Evolutionary conservation across 2,113 vertebrate genomes (phyloP).

Genomic region (Protobothrops flavoviridis): DNA sequence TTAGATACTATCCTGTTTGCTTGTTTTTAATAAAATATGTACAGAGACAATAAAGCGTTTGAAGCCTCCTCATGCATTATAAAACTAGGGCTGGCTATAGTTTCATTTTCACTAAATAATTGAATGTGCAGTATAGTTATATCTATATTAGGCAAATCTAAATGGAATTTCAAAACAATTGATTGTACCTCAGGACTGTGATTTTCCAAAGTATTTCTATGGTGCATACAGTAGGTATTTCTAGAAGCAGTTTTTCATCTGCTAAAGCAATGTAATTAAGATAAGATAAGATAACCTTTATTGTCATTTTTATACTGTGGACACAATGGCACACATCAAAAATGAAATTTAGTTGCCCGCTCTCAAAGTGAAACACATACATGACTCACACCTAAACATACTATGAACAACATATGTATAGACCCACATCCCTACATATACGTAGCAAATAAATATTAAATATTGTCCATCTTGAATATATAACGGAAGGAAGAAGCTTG

Average conservation of each 20-base stretch:
- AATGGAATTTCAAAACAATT: background rate
- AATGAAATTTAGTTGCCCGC: no score
- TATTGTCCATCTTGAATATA: no score
- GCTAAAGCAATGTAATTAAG: background rate
- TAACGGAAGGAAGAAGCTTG: no score
- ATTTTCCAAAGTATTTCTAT: constrained; percentile 8
- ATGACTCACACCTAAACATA: no score
- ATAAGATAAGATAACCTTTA: no score
- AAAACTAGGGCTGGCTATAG: background rate
- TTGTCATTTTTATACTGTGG: no score
- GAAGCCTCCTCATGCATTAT: background rate
- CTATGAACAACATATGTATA: no score
- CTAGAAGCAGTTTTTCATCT: constrained; percentile 10
- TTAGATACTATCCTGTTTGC: background rate
- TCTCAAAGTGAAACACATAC: no score
- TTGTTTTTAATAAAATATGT: background rate
- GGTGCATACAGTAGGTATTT: background rate
- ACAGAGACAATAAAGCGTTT: background rate
- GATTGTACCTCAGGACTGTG: background rate
- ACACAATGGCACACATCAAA: no score
- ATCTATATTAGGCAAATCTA: background rate
- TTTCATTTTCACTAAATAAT: background rate
- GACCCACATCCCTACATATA: no score
- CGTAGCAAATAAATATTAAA: no score
- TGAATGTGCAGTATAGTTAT: background rate